These are phyloP conservation scores for Ommatoiulus sabulosus DNA, from an alignment of 2,888 invertebrate genomes.

Conservation along the genomic window DNA sequence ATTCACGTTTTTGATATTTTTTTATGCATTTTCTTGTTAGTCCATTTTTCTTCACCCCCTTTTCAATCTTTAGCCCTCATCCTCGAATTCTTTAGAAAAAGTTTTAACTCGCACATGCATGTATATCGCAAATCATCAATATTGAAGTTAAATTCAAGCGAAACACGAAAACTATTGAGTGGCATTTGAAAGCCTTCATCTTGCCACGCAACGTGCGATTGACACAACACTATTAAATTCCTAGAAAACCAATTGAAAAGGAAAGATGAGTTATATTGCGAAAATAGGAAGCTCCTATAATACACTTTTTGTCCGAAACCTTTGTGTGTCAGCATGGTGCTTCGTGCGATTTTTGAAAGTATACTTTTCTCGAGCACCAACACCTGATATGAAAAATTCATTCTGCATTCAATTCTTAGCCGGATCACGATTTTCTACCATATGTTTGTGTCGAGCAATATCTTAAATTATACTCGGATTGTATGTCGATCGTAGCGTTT, in stretches of 20 bases:
- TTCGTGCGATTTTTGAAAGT: background rate
- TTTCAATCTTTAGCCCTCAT: background rate
- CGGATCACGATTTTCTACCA: background rate
- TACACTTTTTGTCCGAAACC: background rate
- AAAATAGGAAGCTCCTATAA: background rate
- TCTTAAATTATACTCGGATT: too few relatives aligned
- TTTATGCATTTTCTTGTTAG: background rate
- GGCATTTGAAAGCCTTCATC: background rate
- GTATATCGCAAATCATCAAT: background rate
- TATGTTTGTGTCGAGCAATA: too few relatives aligned
- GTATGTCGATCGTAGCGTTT: too few relatives aligned
- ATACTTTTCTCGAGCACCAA: background rate
- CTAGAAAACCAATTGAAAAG: background rate
- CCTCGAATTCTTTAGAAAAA: background rate
- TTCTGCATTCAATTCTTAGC: background rate
- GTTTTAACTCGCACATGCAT: background rate
- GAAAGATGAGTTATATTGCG: background rate
- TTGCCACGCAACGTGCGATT: background rate
- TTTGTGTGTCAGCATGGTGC: background rate
- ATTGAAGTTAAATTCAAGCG: background rate
- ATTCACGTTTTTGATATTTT: background rate
- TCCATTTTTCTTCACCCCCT: background rate
- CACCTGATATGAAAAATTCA: background rate
- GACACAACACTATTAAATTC: background rate
- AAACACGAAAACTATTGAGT: background rate